Evolutionary conservation across 2,797 vertebrate genomes (phyloP), one percentile per base, ranked within the genome.

Genomic region (Etheostoma nigrum): DNA sequence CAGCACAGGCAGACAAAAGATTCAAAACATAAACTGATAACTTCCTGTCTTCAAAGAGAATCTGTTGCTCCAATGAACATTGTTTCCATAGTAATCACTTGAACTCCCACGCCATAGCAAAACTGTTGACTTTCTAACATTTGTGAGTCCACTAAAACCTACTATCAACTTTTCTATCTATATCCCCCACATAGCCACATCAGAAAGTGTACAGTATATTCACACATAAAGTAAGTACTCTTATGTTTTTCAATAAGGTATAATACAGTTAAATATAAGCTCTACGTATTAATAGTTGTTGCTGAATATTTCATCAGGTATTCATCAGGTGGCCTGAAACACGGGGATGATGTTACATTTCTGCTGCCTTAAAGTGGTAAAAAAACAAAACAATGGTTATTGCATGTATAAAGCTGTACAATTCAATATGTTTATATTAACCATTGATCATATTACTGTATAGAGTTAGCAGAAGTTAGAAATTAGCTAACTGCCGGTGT

Each of bases 141-240:
- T 40, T 60, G 2, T 36, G 11, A 36, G 18, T 52, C 27, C 25
- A 15, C 36, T 13, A 33, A 64, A 15, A 27, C 15, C 4, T 15
- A 2, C 52, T 16, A 0, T 65, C 21, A 49, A 49, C 12, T 1
- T 23, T 18, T 14, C 25, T 25, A 8, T 23, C 10, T 6, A 10
- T 40, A 16, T n/a, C 6, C 13, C 21, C 25, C 21, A 51, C 33
- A 48, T 12, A 5, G 8, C 27, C 11, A 21, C 13, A 36, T 36
- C 54, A 42, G 25, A 40, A 52, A n/a, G 33, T n/a, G 2, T 25
- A 27, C 27, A 27, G 27, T 27, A 16, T 47, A 33, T 62, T 25
- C 12, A 1, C 0, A 52, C 4, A n/a, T 12, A 4, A 8, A 0
- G 40, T 53, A 16, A 72, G 13, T n/a, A 2, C 8, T 19, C 8